phyloP scores from a whole-genome alignment of 2,113 vertebrate genomes.

The Eublepharis macularius region DNA sequence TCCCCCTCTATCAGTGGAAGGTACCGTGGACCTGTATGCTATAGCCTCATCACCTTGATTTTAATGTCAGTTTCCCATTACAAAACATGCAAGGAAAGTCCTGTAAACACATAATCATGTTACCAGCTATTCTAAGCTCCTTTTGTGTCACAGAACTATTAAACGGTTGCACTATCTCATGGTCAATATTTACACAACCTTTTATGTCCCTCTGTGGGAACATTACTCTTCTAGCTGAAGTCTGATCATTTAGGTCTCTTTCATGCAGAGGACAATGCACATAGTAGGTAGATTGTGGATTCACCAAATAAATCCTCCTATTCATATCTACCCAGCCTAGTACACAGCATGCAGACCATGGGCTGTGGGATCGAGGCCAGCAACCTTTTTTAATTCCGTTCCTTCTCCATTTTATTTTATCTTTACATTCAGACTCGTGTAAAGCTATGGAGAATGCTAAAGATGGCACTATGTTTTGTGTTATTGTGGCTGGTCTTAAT shows the following conservation, averaged over 20 bases:
- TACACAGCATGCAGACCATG: too few species aligned
- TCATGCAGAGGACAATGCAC: neutral
- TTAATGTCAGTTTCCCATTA: neutral
- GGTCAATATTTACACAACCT: constrained; percentile 8
- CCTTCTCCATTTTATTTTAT: too few species aligned
- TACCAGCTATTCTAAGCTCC: neutral
- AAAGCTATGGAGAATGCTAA: too few species aligned
- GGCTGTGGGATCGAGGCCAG: too few species aligned
- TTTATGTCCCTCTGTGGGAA: neutral
- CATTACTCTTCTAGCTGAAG: neutral
- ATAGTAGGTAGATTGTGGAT: neutral
- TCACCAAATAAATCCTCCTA: neutral
- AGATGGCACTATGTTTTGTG: too few species aligned
- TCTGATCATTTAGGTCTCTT: neutral
- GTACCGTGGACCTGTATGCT: too few species aligned
- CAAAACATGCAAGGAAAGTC: neutral
- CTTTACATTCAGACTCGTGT: too few species aligned
- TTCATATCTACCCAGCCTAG: too few species aligned
- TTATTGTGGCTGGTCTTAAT: too few species aligned
- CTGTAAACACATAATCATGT: neutral
- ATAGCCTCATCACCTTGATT: too few species aligned
- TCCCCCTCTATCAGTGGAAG: neutral
- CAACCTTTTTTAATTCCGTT: too few species aligned
- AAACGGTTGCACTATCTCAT: neutral
- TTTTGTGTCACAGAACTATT: neutral